phyloP scores from a whole-genome alignment of 2,113 vertebrate genomes.

The Lichenostomus cassidix region DNA sequence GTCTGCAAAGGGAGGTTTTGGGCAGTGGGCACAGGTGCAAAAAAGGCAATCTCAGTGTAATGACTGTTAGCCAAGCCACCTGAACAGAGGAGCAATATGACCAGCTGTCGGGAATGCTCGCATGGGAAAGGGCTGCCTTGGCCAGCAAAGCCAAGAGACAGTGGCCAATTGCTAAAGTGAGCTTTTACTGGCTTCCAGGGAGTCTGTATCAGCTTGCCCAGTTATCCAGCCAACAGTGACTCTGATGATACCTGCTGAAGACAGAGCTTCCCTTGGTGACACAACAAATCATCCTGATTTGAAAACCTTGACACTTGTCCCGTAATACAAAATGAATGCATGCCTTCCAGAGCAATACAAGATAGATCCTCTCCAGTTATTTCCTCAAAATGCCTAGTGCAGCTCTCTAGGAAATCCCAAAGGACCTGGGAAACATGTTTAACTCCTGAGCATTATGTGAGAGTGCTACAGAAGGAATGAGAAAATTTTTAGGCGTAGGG shows the following conservation, averaged over 20 bases:
- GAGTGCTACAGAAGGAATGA: neutral
- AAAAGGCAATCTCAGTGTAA: neutral
- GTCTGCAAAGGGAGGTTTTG: neutral
- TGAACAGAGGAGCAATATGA: neutral
- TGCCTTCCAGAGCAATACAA: neutral
- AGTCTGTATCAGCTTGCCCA: neutral
- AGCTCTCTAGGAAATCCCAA: neutral
- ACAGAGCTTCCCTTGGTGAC: neutral
- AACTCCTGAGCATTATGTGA: neutral
- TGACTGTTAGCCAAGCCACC: neutral
- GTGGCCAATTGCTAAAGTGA: neutral
- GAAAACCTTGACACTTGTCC: neutral
- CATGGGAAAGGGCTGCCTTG: neutral
- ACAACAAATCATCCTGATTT: constrained; percentile 10
- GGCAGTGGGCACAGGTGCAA: neutral
- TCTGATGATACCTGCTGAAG: neutral
- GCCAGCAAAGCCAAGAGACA: neutral
- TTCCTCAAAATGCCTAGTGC: neutral
- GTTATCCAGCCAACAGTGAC: neutral
- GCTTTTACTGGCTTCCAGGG: constrained; percentile 2
- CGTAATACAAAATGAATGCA: neutral
- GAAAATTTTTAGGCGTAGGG: neutral
- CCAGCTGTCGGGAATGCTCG: accelerated
- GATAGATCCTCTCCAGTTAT: neutral
- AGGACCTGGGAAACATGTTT: neutral